Base-by-base conservation (phyloP, 2,888 invertebrate species). In the Pseudanteris insignis region DNA sequence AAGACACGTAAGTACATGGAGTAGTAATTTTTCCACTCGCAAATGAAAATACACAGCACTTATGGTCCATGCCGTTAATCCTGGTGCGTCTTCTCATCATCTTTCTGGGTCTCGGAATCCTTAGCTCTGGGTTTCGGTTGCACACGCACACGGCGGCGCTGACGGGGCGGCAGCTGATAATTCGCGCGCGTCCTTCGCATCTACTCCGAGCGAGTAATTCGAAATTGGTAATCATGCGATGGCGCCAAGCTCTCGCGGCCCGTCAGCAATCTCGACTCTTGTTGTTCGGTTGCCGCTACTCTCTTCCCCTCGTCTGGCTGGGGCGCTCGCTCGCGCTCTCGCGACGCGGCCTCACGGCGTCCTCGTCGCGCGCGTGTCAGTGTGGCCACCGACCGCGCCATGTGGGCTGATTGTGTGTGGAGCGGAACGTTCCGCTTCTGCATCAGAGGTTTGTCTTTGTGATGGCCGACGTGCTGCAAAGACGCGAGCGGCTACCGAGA, bases 191-290 rank as follows among this genome's bases (percentile, higher is more conserved):
- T 67, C 70, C 70, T 69, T 71, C 68, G 70, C 70, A 66, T 70
- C 68, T 67, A 65, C 64, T 55, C 55, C 54, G 60, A 68, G 64
- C 63, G 67, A 72, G 73, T 75, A 80, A 79, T 78, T 79, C 76
- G 72, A 79, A 80, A 79, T 80, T 79, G 79, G 77, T 79, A 80
- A 79, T 80, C 78, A 77, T 75, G 78, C 79, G 76, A 79, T 78
- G 79, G 79, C 79, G 79, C 79, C 79, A 79, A 75, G 70, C 78
- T 75, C 73, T 73, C 71, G 75, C 74, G 70, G 73, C 65, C 76
- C 74, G 74, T 75, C 74, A 74, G 77, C 75, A 79, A 78, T 79
- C 77, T 78, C 71, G 69, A 62, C 71, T 76, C 76, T 78, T 74
- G 75, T 78, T 75, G 73, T 72, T 76, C 58, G 69, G 67, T 61